Percentiles rank a stretch among this genome's conserved stretches.
Evolutionary conservation across 2,113 vertebrate genomes (phyloP).

Genomic region (Pantherophis guttatus): DNA sequence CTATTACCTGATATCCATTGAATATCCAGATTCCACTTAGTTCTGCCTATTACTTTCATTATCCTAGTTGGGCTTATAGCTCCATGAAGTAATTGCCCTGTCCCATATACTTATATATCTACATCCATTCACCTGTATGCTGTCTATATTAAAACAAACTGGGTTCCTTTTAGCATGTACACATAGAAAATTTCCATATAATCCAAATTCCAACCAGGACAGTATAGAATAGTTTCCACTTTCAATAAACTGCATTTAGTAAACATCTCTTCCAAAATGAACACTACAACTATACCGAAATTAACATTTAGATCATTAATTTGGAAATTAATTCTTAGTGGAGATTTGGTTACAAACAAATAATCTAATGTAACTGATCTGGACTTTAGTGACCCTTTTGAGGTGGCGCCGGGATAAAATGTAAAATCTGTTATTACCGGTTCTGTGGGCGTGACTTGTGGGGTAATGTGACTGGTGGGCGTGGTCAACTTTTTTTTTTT

Average conservation of each 20-base stretch:
- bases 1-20: not conserved
- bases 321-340: not conserved
- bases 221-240: not conserved
- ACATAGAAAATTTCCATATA: not conserved
- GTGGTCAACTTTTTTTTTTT: too few species aligned
- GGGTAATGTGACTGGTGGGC: too few species aligned
- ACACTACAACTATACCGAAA: not conserved
- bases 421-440: too few species aligned
- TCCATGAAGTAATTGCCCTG: not conserved
- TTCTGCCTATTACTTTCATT: not conserved
- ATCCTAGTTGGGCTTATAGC: not conserved
- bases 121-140: not conserved
- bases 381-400: not conserved
- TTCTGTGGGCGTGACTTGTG: too few species aligned
- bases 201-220: not conserved
- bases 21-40: not conserved
- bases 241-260: not conserved
- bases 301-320: not conserved
- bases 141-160: not conserved
- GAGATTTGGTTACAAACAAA: not conserved
- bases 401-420: too few species aligned
- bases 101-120: not conserved
- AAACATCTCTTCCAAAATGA: not conserved
- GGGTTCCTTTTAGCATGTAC: not conserved
- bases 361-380: not conserved